A percentile compares a stretch with the other conserved stretches of the same genome.
phyloP scores from a whole-genome alignment of 1,140 invertebrate species.

The Drosophila orosa region DNA sequence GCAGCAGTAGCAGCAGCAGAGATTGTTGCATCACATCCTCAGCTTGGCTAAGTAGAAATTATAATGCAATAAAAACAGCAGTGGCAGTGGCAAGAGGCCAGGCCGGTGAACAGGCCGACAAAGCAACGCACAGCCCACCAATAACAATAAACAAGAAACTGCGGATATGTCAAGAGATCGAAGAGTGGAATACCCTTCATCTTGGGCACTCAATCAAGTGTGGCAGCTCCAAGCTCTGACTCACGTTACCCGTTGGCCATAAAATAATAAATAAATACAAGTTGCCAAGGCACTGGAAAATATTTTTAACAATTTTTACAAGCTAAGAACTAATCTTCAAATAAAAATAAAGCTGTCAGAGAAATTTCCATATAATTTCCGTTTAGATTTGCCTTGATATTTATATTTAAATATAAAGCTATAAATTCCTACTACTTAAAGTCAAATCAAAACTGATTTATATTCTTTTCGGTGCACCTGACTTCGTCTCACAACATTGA shows the following conservation, averaged over 20 bases:
- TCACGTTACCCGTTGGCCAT: constrained; percentile 26
- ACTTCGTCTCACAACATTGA: constrained; percentile 38
- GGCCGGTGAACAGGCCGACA: constrained; percentile 33
- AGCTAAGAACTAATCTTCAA: no score
- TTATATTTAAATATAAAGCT: background rate
- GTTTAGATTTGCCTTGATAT: no score
- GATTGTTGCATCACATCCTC: constrained; percentile 76
- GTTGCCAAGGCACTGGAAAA: constrained; percentile 14
- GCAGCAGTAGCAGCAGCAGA: constrained; percentile 7
- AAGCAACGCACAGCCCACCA: constrained; percentile 49
- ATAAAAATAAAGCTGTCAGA: no score
- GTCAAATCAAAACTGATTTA: background rate
- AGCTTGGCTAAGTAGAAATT: constrained; percentile 75
- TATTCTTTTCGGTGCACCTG: constrained; percentile 4
- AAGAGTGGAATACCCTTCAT: constrained; percentile 35
- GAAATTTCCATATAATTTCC: no score
- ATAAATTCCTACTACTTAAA: background rate
- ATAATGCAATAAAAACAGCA: constrained; percentile 74
- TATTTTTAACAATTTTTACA: background rate
- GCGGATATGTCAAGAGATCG: constrained; percentile 26
- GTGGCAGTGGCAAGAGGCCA: constrained; percentile 50
- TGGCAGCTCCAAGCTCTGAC: constrained; percentile 22
- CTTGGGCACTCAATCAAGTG: constrained; percentile 23
- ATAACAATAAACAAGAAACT: constrained; percentile 32
- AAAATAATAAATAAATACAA: constrained; percentile 56